Conservation (phyloP, 2,113 vertebrate genomes). For the Clarias gariepinus region DNA sequence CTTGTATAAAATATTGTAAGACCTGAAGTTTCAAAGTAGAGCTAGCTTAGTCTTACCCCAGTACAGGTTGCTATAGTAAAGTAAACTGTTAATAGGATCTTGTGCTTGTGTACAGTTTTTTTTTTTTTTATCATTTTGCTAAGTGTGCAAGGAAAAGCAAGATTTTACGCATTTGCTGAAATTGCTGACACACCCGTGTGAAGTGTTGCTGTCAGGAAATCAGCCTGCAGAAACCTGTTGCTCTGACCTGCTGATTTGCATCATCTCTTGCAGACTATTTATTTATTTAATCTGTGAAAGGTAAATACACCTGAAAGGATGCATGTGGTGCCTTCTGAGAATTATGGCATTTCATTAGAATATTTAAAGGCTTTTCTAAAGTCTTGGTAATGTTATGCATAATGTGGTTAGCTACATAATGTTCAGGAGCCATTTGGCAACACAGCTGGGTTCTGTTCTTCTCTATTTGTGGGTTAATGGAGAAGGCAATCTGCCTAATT, state of each 20-base stretch:
- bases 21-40: neutral
- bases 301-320: no score
- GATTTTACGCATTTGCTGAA: neutral
- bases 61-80: neutral
- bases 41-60: neutral
- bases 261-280: neutral
- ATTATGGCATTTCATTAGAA: neutral
- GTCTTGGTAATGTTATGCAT: neutral
- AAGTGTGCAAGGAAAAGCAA: neutral
- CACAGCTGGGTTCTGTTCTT: neutral
- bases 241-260: neutral
- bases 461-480: constrained; percentile 6
- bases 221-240: neutral
- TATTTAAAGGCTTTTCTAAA: neutral
- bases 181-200: neutral
- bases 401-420: neutral
- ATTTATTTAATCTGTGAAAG: neutral
- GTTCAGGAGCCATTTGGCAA: neutral
- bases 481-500: constrained; percentile 33
- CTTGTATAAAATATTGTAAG: neutral
- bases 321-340: neutral
- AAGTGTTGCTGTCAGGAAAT: neutral
- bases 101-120: neutral
- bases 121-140: neutral
- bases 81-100: neutral